phyloP scores from a whole-genome alignment of 2,797 vertebrate species.

The Lutjanus campechanus region DNA sequence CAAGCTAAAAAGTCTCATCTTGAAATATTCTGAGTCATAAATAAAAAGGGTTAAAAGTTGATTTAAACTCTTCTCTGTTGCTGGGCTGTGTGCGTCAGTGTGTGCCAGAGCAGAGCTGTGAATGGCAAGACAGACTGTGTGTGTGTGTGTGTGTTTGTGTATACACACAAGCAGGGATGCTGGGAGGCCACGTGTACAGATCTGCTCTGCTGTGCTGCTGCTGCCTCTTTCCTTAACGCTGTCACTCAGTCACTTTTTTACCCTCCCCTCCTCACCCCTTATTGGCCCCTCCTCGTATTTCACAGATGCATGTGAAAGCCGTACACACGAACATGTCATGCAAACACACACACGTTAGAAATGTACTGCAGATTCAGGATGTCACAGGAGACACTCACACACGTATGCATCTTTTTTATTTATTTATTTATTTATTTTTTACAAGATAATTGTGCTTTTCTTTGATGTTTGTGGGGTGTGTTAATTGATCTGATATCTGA shows the following conservation, averaged over 20 bases:
- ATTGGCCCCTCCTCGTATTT: conserved; percentile 46
- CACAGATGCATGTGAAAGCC: conserved; percentile 29
- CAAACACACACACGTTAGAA: conserved; percentile 8
- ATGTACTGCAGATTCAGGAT: conserved; percentile 5
- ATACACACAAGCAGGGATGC: conserved; percentile 22
- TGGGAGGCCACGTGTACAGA: conserved; percentile 72
- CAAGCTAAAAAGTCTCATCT: background rate
- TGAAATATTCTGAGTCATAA: conserved; percentile 2
- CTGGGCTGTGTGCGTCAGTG: conserved; percentile 31
- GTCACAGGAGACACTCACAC: background rate
- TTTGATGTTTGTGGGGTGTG: background rate
- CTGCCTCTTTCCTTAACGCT: conserved; percentile 22
- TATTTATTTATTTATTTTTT: background rate
- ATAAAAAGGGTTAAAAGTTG: conserved; percentile 12
- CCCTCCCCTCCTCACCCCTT: conserved; percentile 43
- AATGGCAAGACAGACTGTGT: conserved; percentile 25
- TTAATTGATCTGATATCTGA: too few species aligned
- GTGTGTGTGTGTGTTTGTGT: conserved; percentile 26
- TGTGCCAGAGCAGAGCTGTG: conserved; percentile 20
- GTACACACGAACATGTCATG: conserved; percentile 14
- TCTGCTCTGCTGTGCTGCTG: conserved; percentile 42
- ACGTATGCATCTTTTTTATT: background rate
- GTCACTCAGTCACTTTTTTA: conserved; percentile 43
- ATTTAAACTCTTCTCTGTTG: conserved; percentile 11
- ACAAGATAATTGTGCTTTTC: background rate